These are phyloP conservation scores for Perognathus longimembris DNA, from an alignment of 2,113 vertebrate genomes.

Conservation along the genomic window DNA sequence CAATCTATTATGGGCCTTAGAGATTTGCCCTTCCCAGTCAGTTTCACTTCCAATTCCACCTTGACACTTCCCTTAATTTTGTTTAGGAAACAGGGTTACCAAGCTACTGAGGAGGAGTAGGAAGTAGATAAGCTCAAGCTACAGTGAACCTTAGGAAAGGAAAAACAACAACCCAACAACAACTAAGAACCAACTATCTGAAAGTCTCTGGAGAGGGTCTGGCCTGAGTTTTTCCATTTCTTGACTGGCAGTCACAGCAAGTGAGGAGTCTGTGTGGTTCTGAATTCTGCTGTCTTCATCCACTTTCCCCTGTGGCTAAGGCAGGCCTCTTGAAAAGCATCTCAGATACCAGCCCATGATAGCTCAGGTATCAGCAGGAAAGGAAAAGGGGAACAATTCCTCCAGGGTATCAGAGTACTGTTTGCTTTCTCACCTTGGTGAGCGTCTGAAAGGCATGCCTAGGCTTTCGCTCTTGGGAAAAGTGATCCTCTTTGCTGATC, in stretches of 20 bases:
- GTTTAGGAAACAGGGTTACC: constrained; percentile 75
- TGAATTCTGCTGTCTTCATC: constrained; percentile 20
- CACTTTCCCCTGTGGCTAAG: background rate
- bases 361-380: constrained; percentile 72
- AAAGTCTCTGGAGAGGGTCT: background rate
- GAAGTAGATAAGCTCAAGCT: constrained; percentile 52
- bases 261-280: background rate
- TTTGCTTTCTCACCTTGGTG: constrained; percentile 75
- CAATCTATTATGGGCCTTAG: constrained; percentile 62
- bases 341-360: constrained; percentile 49
- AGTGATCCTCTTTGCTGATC: constrained; percentile 62
- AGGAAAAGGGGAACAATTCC: constrained; percentile 54
- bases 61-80: constrained; percentile 75
- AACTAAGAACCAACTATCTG: background rate
- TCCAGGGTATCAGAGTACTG: constrained; percentile 62
- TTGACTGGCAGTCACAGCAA: background rate
- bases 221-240: constrained; percentile 40
- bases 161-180: background rate
- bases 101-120: constrained; percentile 49
- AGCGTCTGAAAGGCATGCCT: constrained; percentile 71
- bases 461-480: constrained; percentile 63
- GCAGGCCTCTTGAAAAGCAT: constrained; percentile 59
- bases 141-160: constrained; percentile 35
- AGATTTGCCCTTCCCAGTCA: constrained; percentile 69
- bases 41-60: constrained; percentile 76